These are phyloP conservation scores for Pelobates fuscus DNA, from an alignment of 2,113 vertebrate genomes.

Conservation along the genomic window DNA sequence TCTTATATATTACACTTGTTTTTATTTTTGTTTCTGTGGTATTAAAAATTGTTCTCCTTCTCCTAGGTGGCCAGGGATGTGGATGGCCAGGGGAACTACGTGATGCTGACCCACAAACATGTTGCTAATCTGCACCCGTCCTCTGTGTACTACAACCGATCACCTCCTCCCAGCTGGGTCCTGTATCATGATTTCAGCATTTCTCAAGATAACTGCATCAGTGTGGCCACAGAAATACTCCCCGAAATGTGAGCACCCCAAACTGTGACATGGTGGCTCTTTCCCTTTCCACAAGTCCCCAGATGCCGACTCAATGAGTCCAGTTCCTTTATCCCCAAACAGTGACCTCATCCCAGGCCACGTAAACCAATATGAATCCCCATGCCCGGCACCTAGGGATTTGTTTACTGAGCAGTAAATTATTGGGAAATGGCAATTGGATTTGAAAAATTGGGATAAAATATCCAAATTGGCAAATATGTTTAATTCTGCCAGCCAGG, in stretches of 20 bases:
- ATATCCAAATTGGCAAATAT: neutral
- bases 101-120: constrained; percentile 83
- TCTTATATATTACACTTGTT: too few relatives aligned
- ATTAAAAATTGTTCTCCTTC: neutral
- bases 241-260: constrained; percentile 82
- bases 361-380: too few relatives aligned
- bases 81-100: constrained; percentile 82
- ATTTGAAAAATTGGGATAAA: neutral
- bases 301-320: too few relatives aligned
- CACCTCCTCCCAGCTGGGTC: constrained; percentile 78
- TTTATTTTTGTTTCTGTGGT: too few relatives aligned
- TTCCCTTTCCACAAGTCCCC: neutral
- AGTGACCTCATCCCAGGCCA: too few relatives aligned
- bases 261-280: too few relatives aligned
- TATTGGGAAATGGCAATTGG: too few relatives aligned
- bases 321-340: neutral
- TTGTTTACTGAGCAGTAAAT: too few relatives aligned
- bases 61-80: constrained; percentile 76
- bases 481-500: neutral
- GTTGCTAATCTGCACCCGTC: constrained; percentile 77
- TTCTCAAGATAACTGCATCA: constrained; percentile 86
- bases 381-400: too few relatives aligned
- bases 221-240: constrained; percentile 80
- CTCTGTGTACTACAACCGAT: constrained; percentile 70
- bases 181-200: constrained; percentile 85